Percentiles rank a stretch among this genome's conserved stretches.
Conservation (phyloP, 1,140 invertebrate genomes). For the Aphelenchoides fujianensis region DNA sequence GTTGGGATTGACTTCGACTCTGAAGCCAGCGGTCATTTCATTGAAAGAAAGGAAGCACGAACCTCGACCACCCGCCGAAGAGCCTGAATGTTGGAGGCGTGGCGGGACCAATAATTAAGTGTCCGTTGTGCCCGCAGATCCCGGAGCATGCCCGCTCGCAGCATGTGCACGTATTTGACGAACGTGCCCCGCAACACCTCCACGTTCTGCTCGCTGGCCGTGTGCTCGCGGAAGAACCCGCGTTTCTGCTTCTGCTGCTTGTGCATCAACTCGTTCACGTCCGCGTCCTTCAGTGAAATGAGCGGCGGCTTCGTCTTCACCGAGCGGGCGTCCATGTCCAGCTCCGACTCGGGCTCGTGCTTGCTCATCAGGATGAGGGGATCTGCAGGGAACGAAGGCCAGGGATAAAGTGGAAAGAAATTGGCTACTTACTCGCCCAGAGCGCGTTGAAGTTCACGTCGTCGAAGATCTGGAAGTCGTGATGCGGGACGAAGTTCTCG, state of each 20-base stretch:
- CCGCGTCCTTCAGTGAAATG: conserved; percentile 31
- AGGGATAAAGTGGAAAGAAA: too few relatives aligned
- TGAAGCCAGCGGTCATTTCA: too few relatives aligned
- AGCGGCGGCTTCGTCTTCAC: conserved; percentile 20
- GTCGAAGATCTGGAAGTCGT: conserved; percentile 50
- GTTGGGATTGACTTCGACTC: conserved; percentile 7
- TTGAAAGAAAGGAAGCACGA: too few relatives aligned
- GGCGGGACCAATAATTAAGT: conserved; percentile 11
- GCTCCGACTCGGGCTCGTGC: conserved; percentile 34
- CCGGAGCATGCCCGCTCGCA: conserved; percentile 10
- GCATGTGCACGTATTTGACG: conserved; percentile 15
- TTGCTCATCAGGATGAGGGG: conserved; percentile 44
- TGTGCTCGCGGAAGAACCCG: neutral
- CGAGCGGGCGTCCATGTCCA: conserved; percentile 26
- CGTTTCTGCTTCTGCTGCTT: conserved; percentile 15
- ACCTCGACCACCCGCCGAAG: conserved; percentile 10
- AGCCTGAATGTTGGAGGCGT: conserved; percentile 7
- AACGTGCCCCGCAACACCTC: conserved; percentile 18
- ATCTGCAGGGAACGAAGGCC: too few relatives aligned
- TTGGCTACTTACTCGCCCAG: conserved; percentile 52
- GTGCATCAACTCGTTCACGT: conserved; percentile 28
- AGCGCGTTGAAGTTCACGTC: conserved; percentile 44
- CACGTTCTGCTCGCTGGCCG: neutral
- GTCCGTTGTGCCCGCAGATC: conserved; percentile 13
- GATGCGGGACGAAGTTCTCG: conserved; percentile 49